These are phyloP conservation scores for Drosophila ustulata DNA, from an alignment of 2,888 invertebrate genomes.

Conservation along the genomic window DNA sequence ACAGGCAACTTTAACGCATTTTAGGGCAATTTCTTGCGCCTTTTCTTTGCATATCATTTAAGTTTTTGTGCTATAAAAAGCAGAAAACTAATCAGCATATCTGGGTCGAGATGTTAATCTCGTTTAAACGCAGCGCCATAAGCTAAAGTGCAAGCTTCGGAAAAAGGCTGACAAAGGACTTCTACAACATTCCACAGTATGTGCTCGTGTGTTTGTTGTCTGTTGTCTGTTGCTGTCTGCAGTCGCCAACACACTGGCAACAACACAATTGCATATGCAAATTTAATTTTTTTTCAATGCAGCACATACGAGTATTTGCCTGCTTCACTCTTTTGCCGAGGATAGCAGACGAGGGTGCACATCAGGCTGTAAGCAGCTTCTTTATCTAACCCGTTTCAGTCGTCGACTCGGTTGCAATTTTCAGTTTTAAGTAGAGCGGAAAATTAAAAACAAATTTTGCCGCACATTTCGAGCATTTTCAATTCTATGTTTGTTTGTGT, in stretches of 20 bases:
- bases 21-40: not conserved
- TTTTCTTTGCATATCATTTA: not conserved
- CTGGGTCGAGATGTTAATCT: constrained; percentile 35
- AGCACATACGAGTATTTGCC: constrained; percentile 60
- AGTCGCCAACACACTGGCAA: constrained; percentile 33
- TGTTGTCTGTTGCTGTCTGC: constrained; percentile 39
- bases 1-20: constrained; percentile 26
- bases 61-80: constrained; percentile 8
- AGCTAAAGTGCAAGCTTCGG: constrained; percentile 27
- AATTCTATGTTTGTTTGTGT: constrained; percentile 23
- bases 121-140: constrained; percentile 23
- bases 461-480: constrained; percentile 58
- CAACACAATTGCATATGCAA: constrained; percentile 73
- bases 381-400: constrained; percentile 67
- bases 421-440: constrained; percentile 78
- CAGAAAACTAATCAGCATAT: constrained; percentile 36
- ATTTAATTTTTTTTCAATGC: constrained; percentile 65
- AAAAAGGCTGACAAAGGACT: constrained; percentile 59
- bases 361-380: constrained; percentile 62
- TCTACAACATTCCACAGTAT: constrained; percentile 36
- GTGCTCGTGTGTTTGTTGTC: constrained; percentile 7
- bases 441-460: constrained; percentile 80
- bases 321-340: constrained; percentile 22
- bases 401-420: constrained; percentile 59
- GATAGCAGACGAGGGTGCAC: not conserved